Evolutionary conservation across 2,797 vertebrate species (phyloP).

Genomic region (Pteropus rufus): DNA sequence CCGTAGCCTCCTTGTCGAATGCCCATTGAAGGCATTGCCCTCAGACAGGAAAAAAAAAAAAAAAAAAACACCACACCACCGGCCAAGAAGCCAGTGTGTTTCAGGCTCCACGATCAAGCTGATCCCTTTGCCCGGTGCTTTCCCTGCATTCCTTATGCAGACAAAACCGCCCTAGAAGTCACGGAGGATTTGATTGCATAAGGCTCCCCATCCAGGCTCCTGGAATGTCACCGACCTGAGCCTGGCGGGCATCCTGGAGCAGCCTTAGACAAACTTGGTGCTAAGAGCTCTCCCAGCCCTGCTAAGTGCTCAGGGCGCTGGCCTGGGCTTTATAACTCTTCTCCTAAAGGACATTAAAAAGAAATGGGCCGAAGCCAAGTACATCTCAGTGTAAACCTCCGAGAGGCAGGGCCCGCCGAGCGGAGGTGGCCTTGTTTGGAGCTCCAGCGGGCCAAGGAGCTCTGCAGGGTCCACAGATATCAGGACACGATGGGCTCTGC

Average conservation of each 20-base stretch:
- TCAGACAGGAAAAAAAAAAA: not conserved
- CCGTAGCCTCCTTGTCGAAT: not conserved
- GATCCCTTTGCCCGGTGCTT: not conserved
- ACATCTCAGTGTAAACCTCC: slow-evolving; percentile 78
- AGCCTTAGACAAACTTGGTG: slow-evolving; percentile 67
- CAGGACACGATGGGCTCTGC: not conserved
- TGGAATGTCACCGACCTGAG: slow-evolving; percentile 58
- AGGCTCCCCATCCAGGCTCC: slow-evolving; percentile 52
- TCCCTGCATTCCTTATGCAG: slow-evolving; percentile 39
- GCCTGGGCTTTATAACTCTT: slow-evolving; percentile 79
- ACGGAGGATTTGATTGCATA: not conserved
- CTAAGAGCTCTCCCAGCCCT: slow-evolving; percentile 62
- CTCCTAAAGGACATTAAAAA: slow-evolving; percentile 77
- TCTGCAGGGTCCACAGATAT: slow-evolving; percentile 26
- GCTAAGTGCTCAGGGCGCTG: slow-evolving; percentile 67
- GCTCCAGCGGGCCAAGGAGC: slow-evolving; percentile 59
- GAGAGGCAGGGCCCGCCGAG: slow-evolving; percentile 65
- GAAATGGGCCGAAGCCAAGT: slow-evolving; percentile 73
- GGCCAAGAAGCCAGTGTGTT: not conserved
- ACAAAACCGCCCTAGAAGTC: slow-evolving; percentile 43
- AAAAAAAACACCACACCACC: not conserved
- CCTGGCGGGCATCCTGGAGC: slow-evolving; percentile 51
- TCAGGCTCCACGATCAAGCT: not conserved
- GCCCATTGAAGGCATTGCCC: slow-evolving; percentile 38
- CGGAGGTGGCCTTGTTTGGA: slow-evolving; percentile 85